These are phyloP conservation scores for Lordiphosa clarofinis DNA, from an alignment of 1,140 invertebrate genomes.

Conservation along the genomic window DNA sequence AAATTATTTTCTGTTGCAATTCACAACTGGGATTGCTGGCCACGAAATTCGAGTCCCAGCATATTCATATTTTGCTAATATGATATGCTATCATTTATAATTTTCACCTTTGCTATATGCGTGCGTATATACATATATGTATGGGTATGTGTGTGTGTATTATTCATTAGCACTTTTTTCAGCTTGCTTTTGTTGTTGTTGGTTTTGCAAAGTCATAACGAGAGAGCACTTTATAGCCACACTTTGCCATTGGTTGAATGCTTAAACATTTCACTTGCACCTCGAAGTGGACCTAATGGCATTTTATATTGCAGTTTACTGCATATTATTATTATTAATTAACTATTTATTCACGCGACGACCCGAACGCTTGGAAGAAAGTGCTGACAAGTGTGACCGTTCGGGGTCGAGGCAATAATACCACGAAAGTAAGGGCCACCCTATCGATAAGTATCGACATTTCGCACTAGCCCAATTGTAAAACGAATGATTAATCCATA, in stretches of 20 bases:
- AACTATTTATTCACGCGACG: constrained; percentile 56
- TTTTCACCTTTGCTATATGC: constrained; percentile 68
- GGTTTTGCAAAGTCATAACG: constrained; percentile 73
- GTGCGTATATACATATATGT: constrained; percentile 7
- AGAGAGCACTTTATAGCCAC: constrained; percentile 63
- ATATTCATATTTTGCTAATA: constrained; percentile 63
- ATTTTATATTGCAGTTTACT: constrained; percentile 33
- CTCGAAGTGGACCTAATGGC: background rate
- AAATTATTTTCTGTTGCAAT: constrained; percentile 74
- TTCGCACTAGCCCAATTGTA: too few species aligned
- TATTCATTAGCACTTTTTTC: constrained; percentile 56
- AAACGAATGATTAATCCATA: too few species aligned
- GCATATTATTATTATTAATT: constrained; percentile 54
- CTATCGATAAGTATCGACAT: background rate
- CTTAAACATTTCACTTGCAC: constrained; percentile 45
- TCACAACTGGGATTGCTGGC: constrained; percentile 62
- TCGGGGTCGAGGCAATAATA: too few species aligned
- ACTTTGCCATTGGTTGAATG: constrained; percentile 42
- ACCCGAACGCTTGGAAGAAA: constrained; percentile 3
- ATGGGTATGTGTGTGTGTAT: constrained; percentile 28
- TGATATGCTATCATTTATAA: constrained; percentile 77
- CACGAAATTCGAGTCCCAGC: constrained; percentile 46
- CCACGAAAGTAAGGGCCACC: background rate
- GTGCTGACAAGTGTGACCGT: constrained; percentile 40
- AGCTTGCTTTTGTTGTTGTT: constrained; percentile 36